Conservation (phyloP, 2,113 vertebrate species). For the Lepidothrix coronata region DNA sequence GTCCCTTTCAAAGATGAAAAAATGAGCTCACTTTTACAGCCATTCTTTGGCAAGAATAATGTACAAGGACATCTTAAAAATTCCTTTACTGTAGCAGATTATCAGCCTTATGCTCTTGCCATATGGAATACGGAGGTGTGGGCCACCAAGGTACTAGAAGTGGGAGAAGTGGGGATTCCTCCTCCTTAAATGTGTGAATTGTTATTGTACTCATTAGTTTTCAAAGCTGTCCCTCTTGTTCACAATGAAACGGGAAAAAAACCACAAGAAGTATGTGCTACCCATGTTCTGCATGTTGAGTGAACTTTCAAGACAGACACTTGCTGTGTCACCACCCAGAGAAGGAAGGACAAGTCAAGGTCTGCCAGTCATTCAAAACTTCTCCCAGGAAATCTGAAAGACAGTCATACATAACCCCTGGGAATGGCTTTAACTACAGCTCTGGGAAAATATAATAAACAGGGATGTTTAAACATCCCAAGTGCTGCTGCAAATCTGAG, state of each 20-base stretch:
- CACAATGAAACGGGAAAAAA: not conserved
- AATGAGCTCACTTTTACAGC: not conserved
- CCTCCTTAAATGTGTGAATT: not conserved
- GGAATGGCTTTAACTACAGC: not conserved
- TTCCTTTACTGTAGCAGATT: not conserved
- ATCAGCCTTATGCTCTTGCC: not conserved
- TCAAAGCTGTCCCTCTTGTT: fast-evolving
- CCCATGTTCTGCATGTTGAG: not conserved
- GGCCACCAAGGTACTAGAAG: not conserved
- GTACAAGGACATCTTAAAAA: not conserved
- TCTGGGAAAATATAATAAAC: not conserved
- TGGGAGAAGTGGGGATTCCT: not conserved
- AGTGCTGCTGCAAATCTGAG: not conserved
- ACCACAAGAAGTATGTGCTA: not conserved
- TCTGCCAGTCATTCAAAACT: not conserved
- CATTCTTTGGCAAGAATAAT: not conserved
- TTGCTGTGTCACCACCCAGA: not conserved
- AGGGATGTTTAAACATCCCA: not conserved
- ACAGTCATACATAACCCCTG: not conserved
- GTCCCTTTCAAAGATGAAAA: not conserved
- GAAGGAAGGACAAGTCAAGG: not conserved
- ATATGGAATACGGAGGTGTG: fast-evolving
- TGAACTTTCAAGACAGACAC: not conserved
- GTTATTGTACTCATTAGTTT: not conserved
- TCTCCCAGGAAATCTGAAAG: not conserved